These are phyloP conservation scores for Rallus crepitans DNA, from an alignment of 2,797 vertebrate genomes.

Conservation along the genomic window DNA sequence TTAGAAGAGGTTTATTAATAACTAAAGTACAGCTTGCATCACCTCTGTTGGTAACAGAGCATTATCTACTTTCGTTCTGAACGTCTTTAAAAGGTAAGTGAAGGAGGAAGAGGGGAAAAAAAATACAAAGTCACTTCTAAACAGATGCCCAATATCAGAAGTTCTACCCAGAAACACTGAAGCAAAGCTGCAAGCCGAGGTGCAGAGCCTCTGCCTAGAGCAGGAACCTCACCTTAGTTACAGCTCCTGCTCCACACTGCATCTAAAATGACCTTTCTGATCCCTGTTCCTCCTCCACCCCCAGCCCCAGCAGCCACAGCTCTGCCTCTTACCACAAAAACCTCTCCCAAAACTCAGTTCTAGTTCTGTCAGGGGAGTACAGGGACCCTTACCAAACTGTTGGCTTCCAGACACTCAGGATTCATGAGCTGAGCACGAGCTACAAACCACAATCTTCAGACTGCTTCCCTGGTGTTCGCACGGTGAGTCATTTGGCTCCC, in stretches of 20 bases:
- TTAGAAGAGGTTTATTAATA: neutral
- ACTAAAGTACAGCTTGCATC: neutral
- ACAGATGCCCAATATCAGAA: neutral
- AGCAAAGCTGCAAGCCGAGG: neutral
- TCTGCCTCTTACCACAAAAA: neutral
- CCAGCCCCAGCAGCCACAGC: neutral
- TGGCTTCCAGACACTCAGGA: neutral
- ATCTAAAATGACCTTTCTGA: neutral
- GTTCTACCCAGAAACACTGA: neutral
- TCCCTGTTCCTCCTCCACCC: neutral
- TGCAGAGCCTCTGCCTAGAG: neutral
- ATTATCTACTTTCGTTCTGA: neutral
- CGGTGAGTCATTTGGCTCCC: constrained; percentile 5
- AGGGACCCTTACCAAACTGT: neutral
- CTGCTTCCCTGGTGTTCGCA: neutral
- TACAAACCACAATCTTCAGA: neutral
- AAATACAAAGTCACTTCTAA: neutral
- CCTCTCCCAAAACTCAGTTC: neutral
- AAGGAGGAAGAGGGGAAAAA: neutral
- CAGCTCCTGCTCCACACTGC: neutral
- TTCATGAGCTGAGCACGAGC: neutral
- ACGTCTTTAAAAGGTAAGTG: neutral
- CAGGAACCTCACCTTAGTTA: neutral
- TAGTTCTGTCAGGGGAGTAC: neutral
- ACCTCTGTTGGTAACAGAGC: neutral